These are phyloP conservation scores for Synanthedon andrenaeformis DNA, from an alignment of 2,888 invertebrate genomes.

Conservation along the genomic window DNA sequence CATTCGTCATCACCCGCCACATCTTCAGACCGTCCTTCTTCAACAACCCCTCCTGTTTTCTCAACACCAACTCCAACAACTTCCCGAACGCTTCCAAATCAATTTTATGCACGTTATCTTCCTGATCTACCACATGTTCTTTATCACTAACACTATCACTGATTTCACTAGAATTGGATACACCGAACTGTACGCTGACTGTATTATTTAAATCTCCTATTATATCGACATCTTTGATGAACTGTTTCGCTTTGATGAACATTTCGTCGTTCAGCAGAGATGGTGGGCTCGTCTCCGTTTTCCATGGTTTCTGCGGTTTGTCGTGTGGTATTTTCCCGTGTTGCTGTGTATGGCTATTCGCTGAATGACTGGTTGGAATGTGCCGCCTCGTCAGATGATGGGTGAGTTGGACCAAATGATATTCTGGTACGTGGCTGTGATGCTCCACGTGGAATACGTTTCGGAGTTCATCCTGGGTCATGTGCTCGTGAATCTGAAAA, in stretches of 20 bases:
- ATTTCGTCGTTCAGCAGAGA: conserved; percentile 58
- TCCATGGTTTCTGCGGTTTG: conserved; percentile 38
- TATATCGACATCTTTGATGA: conserved; percentile 52
- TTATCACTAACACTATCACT: conserved; percentile 31
- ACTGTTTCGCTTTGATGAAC: conserved; percentile 45
- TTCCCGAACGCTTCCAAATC: conserved; percentile 85
- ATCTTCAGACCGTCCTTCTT: conserved; percentile 82
- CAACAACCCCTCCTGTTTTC: conserved; percentile 82
- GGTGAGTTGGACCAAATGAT: conserved; percentile 83
- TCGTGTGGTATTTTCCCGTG: conserved; percentile 48
- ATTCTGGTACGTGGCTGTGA: conserved; percentile 83
- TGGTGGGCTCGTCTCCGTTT: conserved; percentile 38
- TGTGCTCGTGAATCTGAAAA: conserved; percentile 89
- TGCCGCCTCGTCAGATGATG: conserved; percentile 70
- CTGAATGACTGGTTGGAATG: conserved; percentile 35
- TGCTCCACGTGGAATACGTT: conserved; percentile 87
- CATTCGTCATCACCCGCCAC: conserved; percentile 84
- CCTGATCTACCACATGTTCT: conserved; percentile 42
- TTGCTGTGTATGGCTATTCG: conserved; percentile 27
- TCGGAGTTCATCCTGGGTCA: conserved; percentile 85
- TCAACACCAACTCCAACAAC: conserved; percentile 78
- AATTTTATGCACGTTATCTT: conserved; percentile 72
- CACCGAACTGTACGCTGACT: conserved; percentile 52
- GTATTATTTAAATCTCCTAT: conserved; percentile 56
- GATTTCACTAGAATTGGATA: conserved; percentile 52